These are phyloP conservation scores for Mastomys coucha DNA, from an alignment of 2,113 vertebrate genomes.

Conservation along the genomic window DNA sequence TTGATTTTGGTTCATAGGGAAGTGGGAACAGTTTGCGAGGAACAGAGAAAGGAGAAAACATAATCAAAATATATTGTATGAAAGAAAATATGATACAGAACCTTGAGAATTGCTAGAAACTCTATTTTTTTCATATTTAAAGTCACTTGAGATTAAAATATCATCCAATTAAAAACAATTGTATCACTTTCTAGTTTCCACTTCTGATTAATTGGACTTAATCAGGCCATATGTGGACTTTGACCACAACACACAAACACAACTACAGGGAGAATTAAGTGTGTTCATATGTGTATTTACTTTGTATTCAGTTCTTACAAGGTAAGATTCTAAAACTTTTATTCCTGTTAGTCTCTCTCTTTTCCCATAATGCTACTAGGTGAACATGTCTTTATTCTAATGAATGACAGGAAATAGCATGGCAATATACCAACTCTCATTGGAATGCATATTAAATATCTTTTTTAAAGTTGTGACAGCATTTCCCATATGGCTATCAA, in stretches of 20 bases:
- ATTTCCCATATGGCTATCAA: neutral
- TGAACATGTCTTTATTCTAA: conserved; percentile 42
- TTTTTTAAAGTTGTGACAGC: neutral
- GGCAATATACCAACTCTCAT: neutral
- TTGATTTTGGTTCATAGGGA: neutral
- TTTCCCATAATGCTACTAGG: neutral
- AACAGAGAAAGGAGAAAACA: neutral
- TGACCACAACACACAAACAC: neutral
- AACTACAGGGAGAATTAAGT: neutral
- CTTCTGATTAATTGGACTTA: neutral
- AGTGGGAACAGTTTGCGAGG: neutral
- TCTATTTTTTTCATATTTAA: conserved; percentile 9
- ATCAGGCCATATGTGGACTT: neutral
- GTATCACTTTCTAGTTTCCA: conserved; percentile 34
- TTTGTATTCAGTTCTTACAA: conserved; percentile 26
- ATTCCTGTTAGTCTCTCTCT: conserved; percentile 29
- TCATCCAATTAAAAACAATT: neutral
- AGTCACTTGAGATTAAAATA: conserved; percentile 57
- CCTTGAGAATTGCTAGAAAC: neutral
- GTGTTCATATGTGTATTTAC: neutral
- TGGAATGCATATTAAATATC: neutral
- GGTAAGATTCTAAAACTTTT: conserved; percentile 25
- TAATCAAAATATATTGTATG: neutral
- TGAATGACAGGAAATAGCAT: neutral
- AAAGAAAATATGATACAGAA: neutral